Evolutionary conservation across 2,797 vertebrate genomes (phyloP), one percentile per base, ranked within the genome.

Genomic region (Coccyzus lansbergi): DNA sequence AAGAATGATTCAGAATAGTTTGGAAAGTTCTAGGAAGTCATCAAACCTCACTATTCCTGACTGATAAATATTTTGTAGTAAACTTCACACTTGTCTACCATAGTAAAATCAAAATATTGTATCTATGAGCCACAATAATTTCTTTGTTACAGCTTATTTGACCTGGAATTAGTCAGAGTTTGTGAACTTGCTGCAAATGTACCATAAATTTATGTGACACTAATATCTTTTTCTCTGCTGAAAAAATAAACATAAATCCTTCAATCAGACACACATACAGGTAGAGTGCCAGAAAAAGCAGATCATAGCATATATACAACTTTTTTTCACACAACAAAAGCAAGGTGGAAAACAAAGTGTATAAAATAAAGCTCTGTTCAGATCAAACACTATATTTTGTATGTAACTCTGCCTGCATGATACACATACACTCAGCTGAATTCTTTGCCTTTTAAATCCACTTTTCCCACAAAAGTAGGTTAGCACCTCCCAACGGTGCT

Each of bases 11-110:
- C 55, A 85, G 6, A 53, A 64, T 71, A 59, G 60, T 78, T 72
- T 64, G 46, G 36, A 84, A 93, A 72, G 14, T n/a, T 62, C 62
- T 91, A 83, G n/a, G n/a, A 94, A 94, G 62, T 26, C 58, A 89
- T 68, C 29, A 82, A 68, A 76, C 21, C 67, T 44, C 44, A 70
- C 1, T 72, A 15, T 24, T 94, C 17, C 71, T 26, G 59, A 33
- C 33, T 70, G 55, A 72, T n/a, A 89, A 76, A 79, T 92, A 88
- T 83, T 92, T 88, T 78, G 24, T 36, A 60, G 56, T 70, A 56
- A 55, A 58, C 10, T 77, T 92, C 91, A 88, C 34, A 70, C 10
- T 60, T 21, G 2, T 58, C 36, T 72, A 18, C 56, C 38, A 25
- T 25, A 89, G 55, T 65, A 56, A 94, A 87, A 24, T 67, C n/a